A percentile compares a stretch with the other conserved stretches of the same genome.
phyloP scores from a whole-genome alignment of 2,797 vertebrate genomes.

The Neomorphus geoffroyi region DNA sequence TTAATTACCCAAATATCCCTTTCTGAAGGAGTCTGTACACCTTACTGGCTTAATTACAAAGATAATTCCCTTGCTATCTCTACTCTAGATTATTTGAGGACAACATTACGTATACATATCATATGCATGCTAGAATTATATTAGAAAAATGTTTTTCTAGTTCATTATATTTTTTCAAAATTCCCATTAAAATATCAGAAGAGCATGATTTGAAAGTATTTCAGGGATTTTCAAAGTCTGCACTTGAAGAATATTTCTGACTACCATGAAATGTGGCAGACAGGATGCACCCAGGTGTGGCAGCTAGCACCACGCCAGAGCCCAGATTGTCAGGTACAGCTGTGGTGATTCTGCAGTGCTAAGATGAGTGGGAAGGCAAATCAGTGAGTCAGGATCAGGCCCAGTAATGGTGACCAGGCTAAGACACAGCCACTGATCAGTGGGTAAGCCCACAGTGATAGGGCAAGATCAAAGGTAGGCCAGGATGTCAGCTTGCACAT shows the following conservation, averaged over 20 bases:
- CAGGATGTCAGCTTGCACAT: not conserved
- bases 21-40: not conserved
- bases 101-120: not conserved
- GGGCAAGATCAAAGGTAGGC: not conserved
- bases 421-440: not conserved
- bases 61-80: not conserved
- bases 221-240: not conserved
- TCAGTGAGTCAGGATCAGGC: not conserved
- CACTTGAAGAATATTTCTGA: not conserved
- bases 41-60: not conserved
- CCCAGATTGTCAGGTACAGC: rapidly evolving
- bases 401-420: not conserved
- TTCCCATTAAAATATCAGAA: not conserved
- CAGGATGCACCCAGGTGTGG: not conserved
- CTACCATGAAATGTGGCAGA: not conserved
- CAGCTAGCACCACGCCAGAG: not conserved
- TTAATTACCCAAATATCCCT: not conserved
- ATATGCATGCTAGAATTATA: not conserved
- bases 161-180: not conserved
- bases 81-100: not conserved
- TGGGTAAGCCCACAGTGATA: not conserved
- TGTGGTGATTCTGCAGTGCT: not conserved
- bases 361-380: not conserved
- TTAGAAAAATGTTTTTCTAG: not conserved
- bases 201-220: not conserved